These are phyloP conservation scores for Phengaris arion DNA, from an alignment of 2,888 invertebrate genomes.

Conservation along the genomic window DNA sequence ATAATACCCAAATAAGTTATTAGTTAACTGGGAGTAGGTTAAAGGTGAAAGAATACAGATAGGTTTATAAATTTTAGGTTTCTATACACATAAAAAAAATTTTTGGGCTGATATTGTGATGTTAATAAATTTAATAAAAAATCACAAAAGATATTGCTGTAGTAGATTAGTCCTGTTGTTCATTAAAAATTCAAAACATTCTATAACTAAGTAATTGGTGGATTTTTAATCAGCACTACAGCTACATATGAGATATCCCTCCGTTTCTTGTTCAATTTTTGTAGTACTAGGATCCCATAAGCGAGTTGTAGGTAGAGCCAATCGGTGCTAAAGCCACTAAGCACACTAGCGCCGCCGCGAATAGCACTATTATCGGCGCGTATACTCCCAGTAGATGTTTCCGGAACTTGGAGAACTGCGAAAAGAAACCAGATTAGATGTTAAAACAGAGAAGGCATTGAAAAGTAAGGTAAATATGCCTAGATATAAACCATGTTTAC, in stretches of 20 bases:
- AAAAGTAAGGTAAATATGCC: neutral
- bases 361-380: conserved; percentile 83
- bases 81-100: too few species aligned
- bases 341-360: conserved; percentile 86
- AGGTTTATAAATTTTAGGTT: too few species aligned
- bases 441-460: neutral
- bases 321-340: conserved; percentile 88
- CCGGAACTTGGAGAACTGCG: conserved; percentile 87
- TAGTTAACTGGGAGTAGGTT: too few species aligned
- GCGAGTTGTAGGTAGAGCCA: conserved; percentile 78
- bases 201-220: neutral
- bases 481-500: too few species aligned
- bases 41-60: too few species aligned
- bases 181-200: too few species aligned
- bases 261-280: neutral
- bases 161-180: too few species aligned
- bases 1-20: too few species aligned
- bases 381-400: conserved; percentile 89
- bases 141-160: too few species aligned
- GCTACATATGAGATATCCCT: neutral
- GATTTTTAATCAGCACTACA: neutral
- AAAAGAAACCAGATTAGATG: conserved; percentile 31
- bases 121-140: too few species aligned
- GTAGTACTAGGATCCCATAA: conserved; percentile 52
- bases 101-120: too few species aligned